Conservation (phyloP, 2,113 vertebrate species). For the Rousettus leschenaultii region DNA sequence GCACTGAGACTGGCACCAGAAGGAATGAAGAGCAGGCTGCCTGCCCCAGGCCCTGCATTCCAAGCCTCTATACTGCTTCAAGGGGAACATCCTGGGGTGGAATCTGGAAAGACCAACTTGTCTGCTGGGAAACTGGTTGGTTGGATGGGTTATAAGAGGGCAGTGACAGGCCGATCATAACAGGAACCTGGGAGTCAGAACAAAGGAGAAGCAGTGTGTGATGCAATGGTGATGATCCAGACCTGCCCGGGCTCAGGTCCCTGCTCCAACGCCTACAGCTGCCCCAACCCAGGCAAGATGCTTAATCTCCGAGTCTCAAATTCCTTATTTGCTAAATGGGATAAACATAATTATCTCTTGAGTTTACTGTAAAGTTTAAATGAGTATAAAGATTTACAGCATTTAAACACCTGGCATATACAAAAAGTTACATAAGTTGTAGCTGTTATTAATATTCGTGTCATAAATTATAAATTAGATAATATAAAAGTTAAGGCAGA, state of each 20-base stretch:
- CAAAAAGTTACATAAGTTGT: not conserved
- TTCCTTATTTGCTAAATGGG: not conserved
- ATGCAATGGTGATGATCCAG: not conserved
- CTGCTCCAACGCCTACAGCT: not conserved
- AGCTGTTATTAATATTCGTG: not conserved
- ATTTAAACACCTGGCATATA: not conserved
- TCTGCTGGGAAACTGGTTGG: no score
- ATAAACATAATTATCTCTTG: not conserved
- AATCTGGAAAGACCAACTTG: not conserved
- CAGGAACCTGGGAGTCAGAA: not conserved
- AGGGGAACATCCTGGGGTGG: not conserved
- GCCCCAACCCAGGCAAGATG: not conserved
- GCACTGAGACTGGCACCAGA: accelerated
- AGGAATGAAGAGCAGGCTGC: not conserved
- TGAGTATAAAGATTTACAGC: not conserved
- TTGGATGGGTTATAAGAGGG: not conserved
- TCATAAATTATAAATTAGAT: not conserved
- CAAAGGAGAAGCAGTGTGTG: not conserved
- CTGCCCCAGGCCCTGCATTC: not conserved
- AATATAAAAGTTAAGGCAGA: not conserved
- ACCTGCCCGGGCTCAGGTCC: not conserved
- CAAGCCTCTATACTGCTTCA: not conserved
- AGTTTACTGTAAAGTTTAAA: not conserved
- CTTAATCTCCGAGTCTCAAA: not conserved
- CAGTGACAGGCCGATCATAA: not conserved